Base-by-base conservation (phyloP, 2,888 invertebrate genomes). In the Palloptera scutellata region DNA sequence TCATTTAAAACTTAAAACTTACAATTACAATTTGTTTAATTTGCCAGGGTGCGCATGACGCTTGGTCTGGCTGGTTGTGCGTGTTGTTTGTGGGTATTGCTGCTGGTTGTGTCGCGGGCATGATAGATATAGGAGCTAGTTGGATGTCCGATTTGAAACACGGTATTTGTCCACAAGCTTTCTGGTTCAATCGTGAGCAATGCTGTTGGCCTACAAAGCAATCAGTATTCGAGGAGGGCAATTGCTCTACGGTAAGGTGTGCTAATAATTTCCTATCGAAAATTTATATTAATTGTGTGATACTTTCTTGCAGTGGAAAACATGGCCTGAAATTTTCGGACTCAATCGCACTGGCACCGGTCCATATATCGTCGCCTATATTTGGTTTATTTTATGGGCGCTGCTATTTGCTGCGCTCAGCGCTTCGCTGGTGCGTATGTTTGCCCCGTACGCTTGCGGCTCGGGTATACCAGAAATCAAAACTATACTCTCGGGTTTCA, bases 141-240 rank as follows among this genome's bases (percentile, higher is more conserved):
- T 99, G 98, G 98, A 97, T 99, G 97, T 95, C 96, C 0, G 98
- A 99, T 85, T 88, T 99, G 64, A 98, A 98, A 86, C 96, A 96
- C 81, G 98, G 98, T 1, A 94, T 99, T 71, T 99, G 99, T 82
- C 95, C 95, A 1, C 92, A 95, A 83, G 96, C 96, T 0, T 99
- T 99, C 87, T 99, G 98, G 98, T 89, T 99, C 68, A 98, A 99
- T 84, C 89, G 94, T 69, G 95, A 95, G 78, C 98, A 99, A 84
- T 99, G 98, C 83, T 99, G 98, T 86, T 99, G 98, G 98, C 95
- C 96, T 0, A 94, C 94, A 54, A 95, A 96, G 80, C 95, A 96
- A 81, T 96, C 96, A 0, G 92, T 92, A 3, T 95, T 94, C 77
- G 95, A 95, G 77, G 91, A 91, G 69, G 93, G 93, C 64, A 95